phyloP scores from a whole-genome alignment of 2,888 invertebrate genomes.

The Atethmia centrago region DNA sequence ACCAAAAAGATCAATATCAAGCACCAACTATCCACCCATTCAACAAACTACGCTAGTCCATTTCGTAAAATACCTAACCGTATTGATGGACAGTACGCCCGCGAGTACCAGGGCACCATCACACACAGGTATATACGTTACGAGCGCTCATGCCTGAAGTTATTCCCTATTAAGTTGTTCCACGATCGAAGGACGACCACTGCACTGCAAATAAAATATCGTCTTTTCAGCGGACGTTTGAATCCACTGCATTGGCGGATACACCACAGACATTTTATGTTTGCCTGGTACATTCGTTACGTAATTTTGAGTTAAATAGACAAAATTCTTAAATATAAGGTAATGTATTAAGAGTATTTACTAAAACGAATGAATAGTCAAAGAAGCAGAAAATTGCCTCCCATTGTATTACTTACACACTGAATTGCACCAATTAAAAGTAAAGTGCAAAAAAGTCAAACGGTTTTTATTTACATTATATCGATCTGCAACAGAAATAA shows the following conservation, averaged over 20 bases:
- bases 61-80: background rate
- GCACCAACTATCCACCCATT: background rate
- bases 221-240: constrained; percentile 33
- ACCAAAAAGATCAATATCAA: background rate
- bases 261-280: constrained; percentile 27
- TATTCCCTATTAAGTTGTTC: constrained; percentile 56
- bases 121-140: constrained; percentile 20
- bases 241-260: constrained; percentile 21
- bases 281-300: constrained; percentile 31
- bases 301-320: background rate
- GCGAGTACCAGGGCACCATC: constrained; percentile 38
- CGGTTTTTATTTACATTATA: background rate
- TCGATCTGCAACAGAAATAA: constrained; percentile 13
- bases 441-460: constrained; percentile 4
- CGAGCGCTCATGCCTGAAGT: constrained; percentile 70
- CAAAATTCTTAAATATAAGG: too few relatives aligned
- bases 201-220: constrained; percentile 43
- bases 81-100: background rate
- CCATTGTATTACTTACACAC: background rate
- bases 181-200: constrained; percentile 53
- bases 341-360: background rate
- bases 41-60: background rate
- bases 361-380: background rate
- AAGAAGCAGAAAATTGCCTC: background rate
- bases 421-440: constrained; percentile 20